A percentile compares a stretch with the other conserved stretches of the same genome.
Conservation (phyloP, 35 echinoderm and acorn worm genomes). For the Ptychodera flava region DNA sequence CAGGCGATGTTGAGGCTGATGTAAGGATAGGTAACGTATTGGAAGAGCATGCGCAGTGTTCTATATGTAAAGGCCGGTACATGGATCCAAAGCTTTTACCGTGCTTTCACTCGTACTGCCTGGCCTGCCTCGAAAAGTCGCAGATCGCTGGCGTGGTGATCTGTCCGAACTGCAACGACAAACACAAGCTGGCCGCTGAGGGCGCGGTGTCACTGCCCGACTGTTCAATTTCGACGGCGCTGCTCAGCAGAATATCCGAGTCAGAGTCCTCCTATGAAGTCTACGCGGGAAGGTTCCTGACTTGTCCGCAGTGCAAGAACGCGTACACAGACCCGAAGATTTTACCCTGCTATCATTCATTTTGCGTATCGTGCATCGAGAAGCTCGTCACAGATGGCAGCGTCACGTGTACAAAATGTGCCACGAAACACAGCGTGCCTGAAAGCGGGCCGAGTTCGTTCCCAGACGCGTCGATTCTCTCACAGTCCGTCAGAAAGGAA, state of each 20-base stretch:
- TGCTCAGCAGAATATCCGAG: too few relatives aligned
- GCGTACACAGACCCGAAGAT: background rate
- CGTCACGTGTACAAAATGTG: background rate
- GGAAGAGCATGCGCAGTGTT: too few relatives aligned
- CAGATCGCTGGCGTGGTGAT: background rate
- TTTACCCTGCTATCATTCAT: background rate
- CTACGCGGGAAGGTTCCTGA: too few relatives aligned
- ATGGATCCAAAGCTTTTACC: background rate
- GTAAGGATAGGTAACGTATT: too few relatives aligned
- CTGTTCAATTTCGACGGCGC: background rate
- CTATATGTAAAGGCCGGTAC: background rate
- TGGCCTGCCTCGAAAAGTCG: background rate
- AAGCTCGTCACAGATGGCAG: background rate
- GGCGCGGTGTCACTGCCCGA: background rate
- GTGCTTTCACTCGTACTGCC: background rate
- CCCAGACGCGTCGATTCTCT: background rate
- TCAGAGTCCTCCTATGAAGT: too few relatives aligned
- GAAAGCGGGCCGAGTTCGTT: background rate
- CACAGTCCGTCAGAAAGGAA: too few relatives aligned
- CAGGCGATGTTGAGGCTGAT: too few relatives aligned
- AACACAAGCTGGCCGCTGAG: background rate
- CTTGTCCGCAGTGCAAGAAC: too few relatives aligned
- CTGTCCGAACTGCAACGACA: background rate
- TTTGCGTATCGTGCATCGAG: background rate
- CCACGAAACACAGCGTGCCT: background rate